Evolutionary conservation across 2,888 invertebrate genomes (phyloP), one percentile per base, ranked within the genome.

Genomic region (Erebia ligea): DNA sequence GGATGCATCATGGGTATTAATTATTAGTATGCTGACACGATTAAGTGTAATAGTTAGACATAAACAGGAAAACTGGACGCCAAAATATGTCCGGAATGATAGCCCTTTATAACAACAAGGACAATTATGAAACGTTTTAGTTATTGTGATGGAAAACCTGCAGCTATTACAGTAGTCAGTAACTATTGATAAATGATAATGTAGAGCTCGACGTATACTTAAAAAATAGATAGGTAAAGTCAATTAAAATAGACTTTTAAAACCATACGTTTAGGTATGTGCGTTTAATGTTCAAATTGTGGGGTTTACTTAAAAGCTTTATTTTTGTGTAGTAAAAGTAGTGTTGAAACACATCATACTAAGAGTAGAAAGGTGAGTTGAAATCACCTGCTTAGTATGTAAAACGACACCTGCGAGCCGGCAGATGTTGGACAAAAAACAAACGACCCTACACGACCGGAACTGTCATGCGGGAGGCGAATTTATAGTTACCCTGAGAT

Each of bases 361-460:
- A 68, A 67, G 68, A 65, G 62, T 69, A 83, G 82, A 82, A 84
- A 84, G 83, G 84, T 84, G 84, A 86, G 86, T 88, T 85, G 79
- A 87, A 89, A 89, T 87, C 91, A 92, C 91, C 92, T 92, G 92
- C 87, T 92, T 87, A 84, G 81, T 87, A 89, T 89, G 88, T 87
- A 89, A 86, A 86, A 80, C 81, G 83, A 86, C 92, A 92, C 92
- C 92, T 92, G 92, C 89, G 77, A 70, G 76, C 72, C 87, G 86
- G 84, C 92, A 92, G 90, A 91, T 92, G 92, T 84, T 76, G 77
- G 78, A 87, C 84, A 90, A 89, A 89, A 87, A 85, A 83, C 78
- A 81, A 80, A 82, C 82, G 82, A 81, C 80, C 81, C 81, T 59
- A 77, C 74, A 76, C 77, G 76, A 72, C 77, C 79, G 83, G 84